Percentiles rank a stretch among this genome's conserved stretches.
Evolutionary conservation across 1,140 invertebrate genomes (phyloP).

Genomic region (Bombus vancouverensis): DNA sequence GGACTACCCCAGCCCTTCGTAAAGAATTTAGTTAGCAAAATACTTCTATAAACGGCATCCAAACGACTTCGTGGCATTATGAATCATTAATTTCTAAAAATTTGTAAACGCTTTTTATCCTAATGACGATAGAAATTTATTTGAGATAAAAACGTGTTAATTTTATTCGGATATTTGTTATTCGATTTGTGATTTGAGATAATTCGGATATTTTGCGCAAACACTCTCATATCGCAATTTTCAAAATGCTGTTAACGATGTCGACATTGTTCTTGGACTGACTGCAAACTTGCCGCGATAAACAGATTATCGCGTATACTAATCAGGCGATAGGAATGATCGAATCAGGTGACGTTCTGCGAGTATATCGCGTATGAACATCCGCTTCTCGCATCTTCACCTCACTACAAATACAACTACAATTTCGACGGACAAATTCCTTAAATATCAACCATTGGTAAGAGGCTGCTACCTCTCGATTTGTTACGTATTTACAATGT

Average conservation of each 20-base stretch:
- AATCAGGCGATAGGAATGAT: constrained; percentile 33
- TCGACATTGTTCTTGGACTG: constrained; percentile 19
- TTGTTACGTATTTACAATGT: not conserved
- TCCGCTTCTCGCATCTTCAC: constrained; percentile 30
- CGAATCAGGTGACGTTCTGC: constrained; percentile 25
- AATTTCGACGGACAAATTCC: constrained; percentile 22
- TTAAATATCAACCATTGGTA: constrained; percentile 22
- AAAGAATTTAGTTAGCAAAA: constrained; percentile 96
- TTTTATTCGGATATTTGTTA: not conserved
- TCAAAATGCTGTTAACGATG: not conserved
- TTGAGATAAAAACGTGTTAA: not conserved
- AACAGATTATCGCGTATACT: not conserved
- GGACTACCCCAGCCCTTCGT: constrained; percentile 98
- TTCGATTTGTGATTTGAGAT: not conserved
- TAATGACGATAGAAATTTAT: not conserved
- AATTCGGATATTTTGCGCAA: not conserved
- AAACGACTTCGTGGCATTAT: constrained; percentile 89
- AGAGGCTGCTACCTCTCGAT: too few relatives aligned
- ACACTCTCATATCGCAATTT: constrained; percentile 16
- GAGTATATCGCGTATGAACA: constrained; percentile 32
- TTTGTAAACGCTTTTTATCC: not conserved
- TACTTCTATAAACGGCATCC: constrained; percentile 94
- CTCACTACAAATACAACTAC: not conserved
- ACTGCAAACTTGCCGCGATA: not conserved
- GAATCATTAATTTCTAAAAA: not conserved